Percentiles rank a stretch among this genome's conserved stretches.
Conservation (phyloP, 2,113 vertebrate genomes). For the Clarias batrachus region DNA sequence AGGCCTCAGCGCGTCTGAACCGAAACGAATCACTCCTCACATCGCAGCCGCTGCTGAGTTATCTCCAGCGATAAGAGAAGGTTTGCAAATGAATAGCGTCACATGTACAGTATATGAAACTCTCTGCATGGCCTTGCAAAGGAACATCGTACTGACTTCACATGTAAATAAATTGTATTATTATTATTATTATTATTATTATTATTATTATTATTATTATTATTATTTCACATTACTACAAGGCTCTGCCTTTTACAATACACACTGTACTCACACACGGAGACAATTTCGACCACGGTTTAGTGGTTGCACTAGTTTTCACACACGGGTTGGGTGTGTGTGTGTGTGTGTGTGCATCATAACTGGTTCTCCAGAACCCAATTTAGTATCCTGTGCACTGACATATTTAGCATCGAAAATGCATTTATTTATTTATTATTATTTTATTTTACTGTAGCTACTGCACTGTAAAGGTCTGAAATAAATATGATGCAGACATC, state of each 20-base stretch:
- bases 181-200: no score
- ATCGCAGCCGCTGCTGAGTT: neutral
- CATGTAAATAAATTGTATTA: neutral
- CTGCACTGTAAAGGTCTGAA: no score
- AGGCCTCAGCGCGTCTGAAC: neutral
- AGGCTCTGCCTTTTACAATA: neutral
- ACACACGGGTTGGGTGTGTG: neutral
- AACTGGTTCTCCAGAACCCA: neutral
- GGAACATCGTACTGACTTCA: neutral
- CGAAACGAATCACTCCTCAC: neutral
- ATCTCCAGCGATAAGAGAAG: neutral
- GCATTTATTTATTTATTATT: no score
- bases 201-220: neutral
- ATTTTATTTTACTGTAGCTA: no score
- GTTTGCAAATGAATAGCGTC: conserved; percentile 11
- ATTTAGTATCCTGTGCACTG: neutral
- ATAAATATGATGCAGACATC: no score
- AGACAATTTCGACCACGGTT: no score
- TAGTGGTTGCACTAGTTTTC: no score
- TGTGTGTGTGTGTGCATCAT: neutral
- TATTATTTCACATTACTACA: neutral
- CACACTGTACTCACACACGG: neutral
- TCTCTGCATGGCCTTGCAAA: neutral
- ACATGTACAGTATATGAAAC: neutral
- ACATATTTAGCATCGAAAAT: neutral